Evolutionary conservation across 2,797 vertebrate species (phyloP).

Genomic region (Lepidocolaptes lacrymiger): DNA sequence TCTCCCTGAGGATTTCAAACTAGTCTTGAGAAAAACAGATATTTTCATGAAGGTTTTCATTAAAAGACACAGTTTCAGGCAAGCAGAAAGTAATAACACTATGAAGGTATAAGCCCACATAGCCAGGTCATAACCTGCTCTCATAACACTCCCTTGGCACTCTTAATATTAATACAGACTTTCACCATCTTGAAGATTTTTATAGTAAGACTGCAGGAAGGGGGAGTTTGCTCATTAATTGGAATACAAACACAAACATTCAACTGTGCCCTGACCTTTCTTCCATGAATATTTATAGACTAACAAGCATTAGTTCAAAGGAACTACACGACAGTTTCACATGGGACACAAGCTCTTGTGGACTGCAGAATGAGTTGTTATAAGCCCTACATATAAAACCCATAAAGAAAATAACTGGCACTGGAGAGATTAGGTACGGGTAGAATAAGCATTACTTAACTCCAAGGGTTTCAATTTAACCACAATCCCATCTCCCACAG

Average conservation of each 20-base stretch:
- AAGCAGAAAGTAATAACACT: not conserved
- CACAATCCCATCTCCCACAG: not conserved
- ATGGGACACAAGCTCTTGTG: not conserved
- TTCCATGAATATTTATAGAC: not conserved
- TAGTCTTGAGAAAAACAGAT: not conserved
- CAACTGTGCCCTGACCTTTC: not conserved
- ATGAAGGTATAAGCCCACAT: not conserved
- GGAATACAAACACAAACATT: not conserved
- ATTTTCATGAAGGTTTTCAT: not conserved
- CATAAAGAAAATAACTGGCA: not conserved
- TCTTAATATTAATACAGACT: not conserved
- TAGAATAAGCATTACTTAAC: not conserved
- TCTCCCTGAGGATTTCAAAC: not conserved
- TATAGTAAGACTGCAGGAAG: fast-evolving
- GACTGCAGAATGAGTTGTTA: not conserved
- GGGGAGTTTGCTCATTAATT: not conserved
- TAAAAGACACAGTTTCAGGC: not conserved
- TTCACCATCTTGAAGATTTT: not conserved
- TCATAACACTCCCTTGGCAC: not conserved
- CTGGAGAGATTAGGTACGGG: not conserved
- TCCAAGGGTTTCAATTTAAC: not conserved
- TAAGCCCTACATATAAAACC: not conserved
- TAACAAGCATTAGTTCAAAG: not conserved
- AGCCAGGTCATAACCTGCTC: not conserved
- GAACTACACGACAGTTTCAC: not conserved